These are phyloP conservation scores for Neoscelio sp. DNA, from an alignment of 2,888 invertebrate genomes.

Conservation along the genomic window DNA sequence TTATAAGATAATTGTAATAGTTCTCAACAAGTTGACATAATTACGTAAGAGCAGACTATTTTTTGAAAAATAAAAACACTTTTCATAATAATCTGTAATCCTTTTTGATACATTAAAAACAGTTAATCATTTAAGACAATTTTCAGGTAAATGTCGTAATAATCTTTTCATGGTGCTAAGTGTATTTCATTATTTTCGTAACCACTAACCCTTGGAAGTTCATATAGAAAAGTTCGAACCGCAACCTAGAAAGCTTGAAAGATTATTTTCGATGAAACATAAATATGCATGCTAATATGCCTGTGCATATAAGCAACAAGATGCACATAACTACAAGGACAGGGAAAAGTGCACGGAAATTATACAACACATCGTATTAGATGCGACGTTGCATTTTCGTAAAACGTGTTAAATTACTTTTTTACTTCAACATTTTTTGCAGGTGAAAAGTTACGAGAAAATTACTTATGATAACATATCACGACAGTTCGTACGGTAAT, in stretches of 20 bases:
- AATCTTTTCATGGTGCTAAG: background rate
- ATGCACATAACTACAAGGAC: conserved; percentile 11
- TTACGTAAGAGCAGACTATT: no score
- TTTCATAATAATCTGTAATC: no score
- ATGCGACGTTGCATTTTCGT: conserved; percentile 16
- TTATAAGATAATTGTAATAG: no score
- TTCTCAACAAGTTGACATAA: no score
- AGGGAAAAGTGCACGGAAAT: conserved; percentile 10
- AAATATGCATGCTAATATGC: conserved; percentile 24
- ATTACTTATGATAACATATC: conserved; percentile 8
- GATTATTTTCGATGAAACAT: conserved; percentile 18
- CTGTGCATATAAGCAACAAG: conserved; percentile 29
- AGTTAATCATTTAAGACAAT: no score
- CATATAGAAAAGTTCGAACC: conserved; percentile 17
- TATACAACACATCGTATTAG: conserved; percentile 22
- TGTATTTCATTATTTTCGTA: background rate
- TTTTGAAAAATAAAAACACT: no score
- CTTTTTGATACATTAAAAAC: no score
- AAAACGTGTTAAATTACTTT: background rate
- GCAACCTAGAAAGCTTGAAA: conserved; percentile 11
- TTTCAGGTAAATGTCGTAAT: no score
- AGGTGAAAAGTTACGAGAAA: background rate
- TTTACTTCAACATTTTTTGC: background rate
- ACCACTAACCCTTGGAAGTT: background rate
- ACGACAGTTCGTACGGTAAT: no score